phyloP scores from a whole-genome alignment of 2,113 vertebrate species.

The Ciconia stormi region DNA sequence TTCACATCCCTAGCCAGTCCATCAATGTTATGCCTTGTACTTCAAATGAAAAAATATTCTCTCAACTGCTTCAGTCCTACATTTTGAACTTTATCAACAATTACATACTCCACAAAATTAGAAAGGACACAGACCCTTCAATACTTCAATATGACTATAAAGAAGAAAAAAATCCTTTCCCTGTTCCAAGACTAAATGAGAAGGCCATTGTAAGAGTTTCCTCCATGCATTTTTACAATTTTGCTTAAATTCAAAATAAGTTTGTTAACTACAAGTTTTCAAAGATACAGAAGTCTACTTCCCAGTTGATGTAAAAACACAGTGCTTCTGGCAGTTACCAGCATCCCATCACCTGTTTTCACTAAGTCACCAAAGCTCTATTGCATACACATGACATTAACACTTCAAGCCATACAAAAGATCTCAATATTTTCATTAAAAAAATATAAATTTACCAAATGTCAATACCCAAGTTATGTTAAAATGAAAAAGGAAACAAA shows the following conservation, averaged over 20 bases:
- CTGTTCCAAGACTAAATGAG: background rate
- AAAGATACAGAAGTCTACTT: background rate
- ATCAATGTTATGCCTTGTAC: background rate
- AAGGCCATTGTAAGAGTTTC: background rate
- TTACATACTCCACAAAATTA: background rate
- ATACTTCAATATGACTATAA: background rate
- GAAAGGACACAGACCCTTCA: background rate
- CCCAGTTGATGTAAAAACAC: background rate
- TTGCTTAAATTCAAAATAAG: background rate
- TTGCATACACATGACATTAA: background rate
- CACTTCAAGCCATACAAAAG: background rate
- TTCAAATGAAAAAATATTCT: conserved; percentile 27
- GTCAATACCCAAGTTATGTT: background rate
- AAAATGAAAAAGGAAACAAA: background rate
- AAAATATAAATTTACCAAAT: background rate
- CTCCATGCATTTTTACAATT: background rate
- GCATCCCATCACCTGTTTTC: background rate
- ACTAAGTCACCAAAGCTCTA: background rate
- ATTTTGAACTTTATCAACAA: background rate
- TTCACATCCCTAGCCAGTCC: background rate
- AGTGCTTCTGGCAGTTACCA: background rate
- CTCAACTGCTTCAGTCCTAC: background rate
- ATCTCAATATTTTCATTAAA: background rate
- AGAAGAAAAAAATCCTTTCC: background rate
- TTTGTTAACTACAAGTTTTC: background rate